A percentile compares a stretch with the other conserved stretches of the same genome.
Evolutionary conservation across 2,113 vertebrate genomes (phyloP).

Genomic region (Xiphophorus couchianus): DNA sequence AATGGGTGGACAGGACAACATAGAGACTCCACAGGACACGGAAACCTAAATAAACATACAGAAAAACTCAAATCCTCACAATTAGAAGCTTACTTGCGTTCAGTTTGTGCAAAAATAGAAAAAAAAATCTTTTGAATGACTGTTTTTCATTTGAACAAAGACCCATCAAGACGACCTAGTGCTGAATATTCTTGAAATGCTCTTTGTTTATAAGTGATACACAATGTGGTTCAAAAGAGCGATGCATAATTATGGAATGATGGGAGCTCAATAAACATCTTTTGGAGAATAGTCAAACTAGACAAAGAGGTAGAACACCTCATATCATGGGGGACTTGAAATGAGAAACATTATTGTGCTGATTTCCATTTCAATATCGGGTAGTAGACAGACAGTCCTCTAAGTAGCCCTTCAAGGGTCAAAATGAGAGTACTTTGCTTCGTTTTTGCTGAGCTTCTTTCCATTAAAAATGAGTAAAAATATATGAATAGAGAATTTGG

Average conservation of each 20-base stretch:
- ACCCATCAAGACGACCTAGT: slow-evolving; percentile 5
- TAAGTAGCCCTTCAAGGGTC: neutral
- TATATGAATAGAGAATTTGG: too few species aligned
- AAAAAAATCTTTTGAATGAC: slow-evolving; percentile 12
- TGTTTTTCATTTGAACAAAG: slow-evolving; percentile 22
- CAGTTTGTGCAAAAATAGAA: neutral
- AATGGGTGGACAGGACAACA: too few species aligned
- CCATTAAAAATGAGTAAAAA: too few species aligned
- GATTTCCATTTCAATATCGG: neutral
- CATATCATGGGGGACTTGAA: neutral
- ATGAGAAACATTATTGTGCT: neutral
- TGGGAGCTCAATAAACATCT: neutral
- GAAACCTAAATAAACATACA: too few species aligned
- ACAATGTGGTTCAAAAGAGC: neutral
- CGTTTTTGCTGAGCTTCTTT: too few species aligned
- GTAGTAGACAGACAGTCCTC: neutral
- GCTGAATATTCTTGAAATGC: slow-evolving; percentile 10
- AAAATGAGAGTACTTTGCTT: too few species aligned
- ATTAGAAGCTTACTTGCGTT: neutral
- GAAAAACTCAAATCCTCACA: too few species aligned
- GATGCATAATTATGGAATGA: neutral
- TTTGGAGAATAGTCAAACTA: neutral
- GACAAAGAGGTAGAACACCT: neutral
- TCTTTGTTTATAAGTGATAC: slow-evolving; percentile 18
- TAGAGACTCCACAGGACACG: too few species aligned